Conservation (phyloP, 2,113 vertebrate genomes). For the Chlamydotis undulata region DNA sequence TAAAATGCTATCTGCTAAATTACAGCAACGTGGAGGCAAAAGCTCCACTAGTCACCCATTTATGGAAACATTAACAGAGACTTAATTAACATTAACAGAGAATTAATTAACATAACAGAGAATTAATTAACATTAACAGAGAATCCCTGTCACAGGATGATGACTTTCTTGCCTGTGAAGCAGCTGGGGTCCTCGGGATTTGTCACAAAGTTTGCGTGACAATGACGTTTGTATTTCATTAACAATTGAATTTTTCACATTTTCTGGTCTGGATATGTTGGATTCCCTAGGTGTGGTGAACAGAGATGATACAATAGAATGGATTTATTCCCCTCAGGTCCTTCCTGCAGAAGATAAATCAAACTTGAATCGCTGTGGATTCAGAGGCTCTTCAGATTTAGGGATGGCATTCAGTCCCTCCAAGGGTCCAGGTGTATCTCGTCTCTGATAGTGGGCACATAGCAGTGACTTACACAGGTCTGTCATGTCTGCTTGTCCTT, state of each 20-base stretch:
- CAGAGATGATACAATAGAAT: slow-evolving; percentile 90
- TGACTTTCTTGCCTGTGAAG: too few relatives aligned
- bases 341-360: slow-evolving; percentile 92
- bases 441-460: slow-evolving; percentile 96
- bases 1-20: background rate
- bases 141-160: too few relatives aligned
- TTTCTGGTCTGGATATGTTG: slow-evolving; percentile 95
- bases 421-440: slow-evolving; percentile 86
- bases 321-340: slow-evolving; percentile 98
- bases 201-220: too few relatives aligned
- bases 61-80: background rate
- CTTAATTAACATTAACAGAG: background rate
- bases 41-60: background rate
- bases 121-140: too few relatives aligned
- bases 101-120: too few relatives aligned
- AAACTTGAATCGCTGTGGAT: slow-evolving; percentile 91
- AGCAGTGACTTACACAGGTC: slow-evolving; percentile 97
- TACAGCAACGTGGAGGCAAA: background rate
- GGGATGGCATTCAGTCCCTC: slow-evolving; percentile 92
- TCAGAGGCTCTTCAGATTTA: slow-evolving; percentile 95
- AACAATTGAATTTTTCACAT: slow-evolving; percentile 94
- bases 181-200: too few relatives aligned
- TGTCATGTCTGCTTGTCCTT: slow-evolving; percentile 92
- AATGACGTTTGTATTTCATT: slow-evolving; percentile 44
- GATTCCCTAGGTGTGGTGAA: slow-evolving; percentile 93